A percentile compares a stretch with the other conserved stretches of the same genome.
Conservation (phyloP, 2,888 invertebrate genomes). For the Melipona bicolor region DNA sequence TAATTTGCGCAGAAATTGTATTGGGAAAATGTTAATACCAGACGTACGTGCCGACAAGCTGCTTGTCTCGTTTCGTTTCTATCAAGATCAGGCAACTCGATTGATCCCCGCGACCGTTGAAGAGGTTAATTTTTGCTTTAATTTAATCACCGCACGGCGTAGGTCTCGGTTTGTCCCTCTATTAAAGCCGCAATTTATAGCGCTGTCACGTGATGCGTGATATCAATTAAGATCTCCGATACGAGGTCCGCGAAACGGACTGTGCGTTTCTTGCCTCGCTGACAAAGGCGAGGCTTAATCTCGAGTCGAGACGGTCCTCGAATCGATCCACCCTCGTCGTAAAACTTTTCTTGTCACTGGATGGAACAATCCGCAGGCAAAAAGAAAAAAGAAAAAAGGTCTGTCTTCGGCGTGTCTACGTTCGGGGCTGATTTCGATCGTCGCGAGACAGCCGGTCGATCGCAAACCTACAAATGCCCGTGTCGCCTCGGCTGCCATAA, state of each 20-base stretch:
- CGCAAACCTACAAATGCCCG: conserved; percentile 55
- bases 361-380: background rate
- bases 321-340: background rate
- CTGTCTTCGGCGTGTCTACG: conserved; percentile 33
- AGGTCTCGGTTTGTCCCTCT: background rate
- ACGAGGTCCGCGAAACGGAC: background rate
- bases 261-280: background rate
- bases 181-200: background rate
- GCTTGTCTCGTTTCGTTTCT: too few species aligned
- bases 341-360: conserved; percentile 3
- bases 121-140: background rate
- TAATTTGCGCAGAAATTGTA: background rate
- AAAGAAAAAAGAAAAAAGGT: conserved; percentile 13
- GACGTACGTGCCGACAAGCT: too few species aligned
- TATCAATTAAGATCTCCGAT: background rate
- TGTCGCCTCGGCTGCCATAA: conserved; percentile 62
- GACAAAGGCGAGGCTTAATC: background rate
- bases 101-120: background rate
- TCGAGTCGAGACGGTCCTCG: background rate
- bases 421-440: conserved; percentile 27
- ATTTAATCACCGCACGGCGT: background rate
- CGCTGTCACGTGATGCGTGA: background rate
- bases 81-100: too few species aligned
- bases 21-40: too few species aligned
- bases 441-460: conserved; percentile 32